phyloP scores from a whole-genome alignment of 1,140 invertebrate genomes.

The Lepidurus couesii region DNA sequence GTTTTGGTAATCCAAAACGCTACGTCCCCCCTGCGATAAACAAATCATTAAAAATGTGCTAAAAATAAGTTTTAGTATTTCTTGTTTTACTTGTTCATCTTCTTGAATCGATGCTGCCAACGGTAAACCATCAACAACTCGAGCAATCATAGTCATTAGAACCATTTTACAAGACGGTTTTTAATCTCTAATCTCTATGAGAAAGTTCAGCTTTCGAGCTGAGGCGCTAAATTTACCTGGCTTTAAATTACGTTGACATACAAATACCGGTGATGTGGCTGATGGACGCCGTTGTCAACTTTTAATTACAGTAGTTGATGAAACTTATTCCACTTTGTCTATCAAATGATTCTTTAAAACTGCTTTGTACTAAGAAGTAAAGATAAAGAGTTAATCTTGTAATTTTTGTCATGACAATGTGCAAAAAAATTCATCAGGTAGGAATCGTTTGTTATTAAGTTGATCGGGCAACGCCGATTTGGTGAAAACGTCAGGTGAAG shows the following conservation, averaged over 20 bases:
- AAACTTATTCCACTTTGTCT: background rate
- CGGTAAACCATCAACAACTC: slow-evolving; percentile 88
- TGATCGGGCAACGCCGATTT: background rate
- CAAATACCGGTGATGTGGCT: slow-evolving; percentile 28
- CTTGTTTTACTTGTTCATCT: slow-evolving; percentile 81
- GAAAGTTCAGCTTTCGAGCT: background rate
- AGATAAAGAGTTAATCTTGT: background rate
- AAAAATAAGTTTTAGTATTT: background rate
- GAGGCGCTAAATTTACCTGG: slow-evolving; percentile 15
- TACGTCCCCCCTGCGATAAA: slow-evolving; percentile 73
- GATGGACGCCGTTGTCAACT: slow-evolving; percentile 24
- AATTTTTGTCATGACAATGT: background rate
- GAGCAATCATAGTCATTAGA: slow-evolving; percentile 92
- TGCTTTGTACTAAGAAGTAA: background rate
- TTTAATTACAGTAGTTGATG: background rate
- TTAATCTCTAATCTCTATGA: background rate
- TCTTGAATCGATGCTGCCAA: slow-evolving; percentile 96
- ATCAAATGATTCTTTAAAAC: background rate
- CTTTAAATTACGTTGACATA: slow-evolving; percentile 19
- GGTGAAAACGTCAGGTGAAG: slow-evolving; percentile 21
- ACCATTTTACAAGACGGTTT: slow-evolving; percentile 65
- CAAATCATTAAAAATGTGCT: slow-evolving; percentile 31
- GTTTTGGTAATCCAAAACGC: slow-evolving; percentile 94
- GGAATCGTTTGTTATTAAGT: background rate
- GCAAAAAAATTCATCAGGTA: background rate